These are phyloP conservation scores for Brachyptera risi DNA, from an alignment of 2,888 invertebrate species.

Conservation along the genomic window DNA sequence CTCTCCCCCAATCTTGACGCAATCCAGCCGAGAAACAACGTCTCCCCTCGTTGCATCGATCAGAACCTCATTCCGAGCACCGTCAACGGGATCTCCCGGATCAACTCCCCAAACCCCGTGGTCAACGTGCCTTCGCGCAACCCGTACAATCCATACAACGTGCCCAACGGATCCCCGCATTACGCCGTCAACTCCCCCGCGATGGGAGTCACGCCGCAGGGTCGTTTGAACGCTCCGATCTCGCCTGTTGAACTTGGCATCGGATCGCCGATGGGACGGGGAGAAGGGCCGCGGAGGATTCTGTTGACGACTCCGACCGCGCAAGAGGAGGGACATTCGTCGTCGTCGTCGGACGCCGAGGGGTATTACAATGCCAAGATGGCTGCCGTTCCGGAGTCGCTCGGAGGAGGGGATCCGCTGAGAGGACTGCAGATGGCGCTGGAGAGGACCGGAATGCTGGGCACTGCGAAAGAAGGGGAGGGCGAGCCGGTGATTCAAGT, in stretches of 20 bases:
- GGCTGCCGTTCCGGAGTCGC: conserved; percentile 20
- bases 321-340: not conserved
- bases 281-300: conserved; percentile 40
- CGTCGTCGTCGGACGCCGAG: conserved; percentile 2
- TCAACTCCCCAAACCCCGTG: conserved; percentile 41
- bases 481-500: not conserved
- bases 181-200: too few relatives aligned
- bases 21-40: not conserved
- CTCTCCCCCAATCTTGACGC: not conserved
- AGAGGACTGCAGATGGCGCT: conserved; percentile 43
- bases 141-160: conserved; percentile 35
- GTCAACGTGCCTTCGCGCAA: conserved; percentile 33
- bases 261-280: conserved; percentile 45
- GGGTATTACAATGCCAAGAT: not conserved
- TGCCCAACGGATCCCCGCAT: too few relatives aligned
- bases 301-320: not conserved
- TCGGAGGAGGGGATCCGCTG: conserved; percentile 40
- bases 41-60: not conserved
- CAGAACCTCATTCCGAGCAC: conserved; percentile 51
- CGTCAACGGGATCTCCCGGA: conserved; percentile 38
- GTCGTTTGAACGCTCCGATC: too few relatives aligned
- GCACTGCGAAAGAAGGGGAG: not conserved
- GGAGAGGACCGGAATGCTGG: conserved; percentile 37
- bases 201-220: too few relatives aligned
- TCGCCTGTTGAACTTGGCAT: too few relatives aligned